Percentiles rank a stretch among this genome's conserved stretches.
These are phyloP conservation scores for Camponotus floridanus DNA, from an alignment of 1,140 invertebrate genomes.

Conservation along the genomic window DNA sequence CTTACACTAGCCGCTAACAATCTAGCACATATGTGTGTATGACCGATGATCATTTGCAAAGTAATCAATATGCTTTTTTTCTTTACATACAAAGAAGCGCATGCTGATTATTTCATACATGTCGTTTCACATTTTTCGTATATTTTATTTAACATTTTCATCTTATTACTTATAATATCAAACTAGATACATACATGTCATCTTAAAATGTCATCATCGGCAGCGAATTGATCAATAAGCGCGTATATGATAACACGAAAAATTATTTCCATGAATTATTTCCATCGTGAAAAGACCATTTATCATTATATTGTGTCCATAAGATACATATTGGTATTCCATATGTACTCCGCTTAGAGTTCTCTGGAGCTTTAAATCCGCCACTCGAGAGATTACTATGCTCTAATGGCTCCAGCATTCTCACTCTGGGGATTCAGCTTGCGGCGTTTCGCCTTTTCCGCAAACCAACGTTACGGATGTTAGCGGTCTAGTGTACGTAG, in stretches of 20 bases:
- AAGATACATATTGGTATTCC: neutral
- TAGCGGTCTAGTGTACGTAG: slow-evolving; percentile 16
- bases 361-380: neutral
- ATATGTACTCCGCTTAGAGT: neutral
- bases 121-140: neutral
- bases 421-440: slow-evolving; percentile 23
- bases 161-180: neutral
- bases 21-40: neutral
- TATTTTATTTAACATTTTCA: slow-evolving; percentile 7
- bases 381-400: neutral
- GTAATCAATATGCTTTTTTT: neutral
- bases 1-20: slow-evolving; percentile 18
- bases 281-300: neutral
- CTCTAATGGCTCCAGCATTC: neutral
- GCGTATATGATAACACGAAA: neutral
- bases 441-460: neutral
- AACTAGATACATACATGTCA: neutral
- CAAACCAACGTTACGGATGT: slow-evolving; percentile 23
- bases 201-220: neutral
- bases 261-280: neutral
- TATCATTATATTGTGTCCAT: neutral
- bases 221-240: neutral
- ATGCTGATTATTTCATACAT: neutral
- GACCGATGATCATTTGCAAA: neutral
- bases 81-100: neutral